Base-by-base conservation (phyloP, 1,140 invertebrate genomes). In the Lethrus apterus region DNA sequence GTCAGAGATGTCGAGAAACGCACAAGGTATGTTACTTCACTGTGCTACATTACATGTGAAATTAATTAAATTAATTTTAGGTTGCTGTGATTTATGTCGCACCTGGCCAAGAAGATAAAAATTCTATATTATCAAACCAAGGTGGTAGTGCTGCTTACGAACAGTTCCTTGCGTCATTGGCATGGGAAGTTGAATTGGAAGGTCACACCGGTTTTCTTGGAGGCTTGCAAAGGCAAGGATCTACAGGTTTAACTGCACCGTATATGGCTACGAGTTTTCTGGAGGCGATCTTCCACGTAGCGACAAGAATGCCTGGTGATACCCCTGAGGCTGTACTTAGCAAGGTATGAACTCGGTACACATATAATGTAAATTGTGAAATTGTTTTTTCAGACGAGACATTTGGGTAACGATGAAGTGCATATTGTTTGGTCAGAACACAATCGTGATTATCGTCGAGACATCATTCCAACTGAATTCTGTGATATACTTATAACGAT, bases 341-440 rank as follows among this genome's bases (percentile, higher is more conserved):
- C 62, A 97, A 97, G 77, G 88, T 87, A 66, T 50, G 5, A 17
- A 9, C 10, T 24, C 15, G n/a, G n/a, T n/a, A n/a, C n/a, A 9
- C n/a, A 3, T 3, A 17, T 23, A 24, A 30, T 21, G 15, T 24
- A 13, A 13, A 19, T 32, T 2, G n/a, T 48, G 44, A n/a, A 30
- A 50, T 54, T 46, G 54, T 42, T 59, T 62, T 71, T 68, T 9
- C 58, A 92, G 85, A 92, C 92, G 14, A 79, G 90, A 8, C 95
- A 98, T 76, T 72, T 98, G 40, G 94, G 94, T 30, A 99, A 99
- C 70, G 96, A 99, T 71, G 96, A 99, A 72, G 91, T 99, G 23
- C 95, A 99, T 63, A 95, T 99, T 49, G 93, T 99, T 10, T 99
- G 96, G 96, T 97, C 93, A 14, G 96, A 99, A 66, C 93, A 99